A percentile compares a stretch with the other conserved stretches of the same genome.
These are phyloP conservation scores for Limosa lapponica DNA, from an alignment of 2,797 vertebrate species.

Conservation along the genomic window DNA sequence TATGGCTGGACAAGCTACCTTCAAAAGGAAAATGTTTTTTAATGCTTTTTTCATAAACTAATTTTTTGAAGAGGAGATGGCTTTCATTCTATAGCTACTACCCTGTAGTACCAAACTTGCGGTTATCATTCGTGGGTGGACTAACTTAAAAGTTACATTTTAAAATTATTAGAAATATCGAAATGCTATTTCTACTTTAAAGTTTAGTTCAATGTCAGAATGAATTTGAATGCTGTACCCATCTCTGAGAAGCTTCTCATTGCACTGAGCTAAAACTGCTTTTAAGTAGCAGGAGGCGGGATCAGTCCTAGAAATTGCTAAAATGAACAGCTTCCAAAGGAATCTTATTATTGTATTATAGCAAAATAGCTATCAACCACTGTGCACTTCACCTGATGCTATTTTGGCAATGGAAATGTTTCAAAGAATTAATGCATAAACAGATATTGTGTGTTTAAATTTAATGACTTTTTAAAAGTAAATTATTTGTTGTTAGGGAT, in stretches of 20 bases:
- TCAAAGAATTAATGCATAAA: not conserved
- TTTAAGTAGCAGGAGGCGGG: not conserved
- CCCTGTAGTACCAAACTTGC: not conserved
- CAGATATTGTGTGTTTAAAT: not conserved
- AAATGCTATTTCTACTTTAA: not conserved
- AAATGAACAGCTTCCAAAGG: not conserved
- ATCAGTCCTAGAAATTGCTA: not conserved
- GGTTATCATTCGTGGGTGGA: not conserved
- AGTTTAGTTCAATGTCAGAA: not conserved
- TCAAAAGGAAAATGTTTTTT: not conserved
- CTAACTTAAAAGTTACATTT: not conserved
- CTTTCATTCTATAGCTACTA: not conserved
- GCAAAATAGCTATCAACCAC: not conserved
- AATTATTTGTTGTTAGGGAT: not conserved
- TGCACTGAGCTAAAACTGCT: not conserved
- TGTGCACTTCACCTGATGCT: not conserved
- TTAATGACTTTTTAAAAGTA: not conserved
- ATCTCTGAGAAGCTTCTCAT: not conserved
- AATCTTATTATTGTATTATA: not conserved
- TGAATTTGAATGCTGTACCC: not conserved
- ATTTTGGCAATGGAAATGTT: not conserved
- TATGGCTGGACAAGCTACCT: not conserved
- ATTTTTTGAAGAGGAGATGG: not conserved
- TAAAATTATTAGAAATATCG: not conserved
- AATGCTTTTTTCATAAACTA: not conserved